These are phyloP conservation scores for Erythrolamprus reginae DNA, from an alignment of 2,113 vertebrate genomes.

Conservation along the genomic window DNA sequence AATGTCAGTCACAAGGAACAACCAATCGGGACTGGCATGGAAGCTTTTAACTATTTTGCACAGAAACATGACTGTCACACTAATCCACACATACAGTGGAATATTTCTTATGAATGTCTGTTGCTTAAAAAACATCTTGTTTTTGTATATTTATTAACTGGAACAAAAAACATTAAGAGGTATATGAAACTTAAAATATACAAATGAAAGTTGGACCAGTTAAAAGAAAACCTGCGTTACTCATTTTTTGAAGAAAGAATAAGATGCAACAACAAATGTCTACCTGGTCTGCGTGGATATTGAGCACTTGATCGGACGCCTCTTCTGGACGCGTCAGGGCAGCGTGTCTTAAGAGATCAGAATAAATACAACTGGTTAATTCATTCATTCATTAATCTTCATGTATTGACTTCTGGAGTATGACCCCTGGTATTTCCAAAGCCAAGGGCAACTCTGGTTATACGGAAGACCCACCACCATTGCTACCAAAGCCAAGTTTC, in stretches of 20 bases:
- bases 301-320: constrained; percentile 84
- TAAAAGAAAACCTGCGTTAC: neutral
- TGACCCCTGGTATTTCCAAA: neutral
- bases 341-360: constrained; percentile 74
- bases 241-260: neutral
- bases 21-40: neutral
- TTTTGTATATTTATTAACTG: neutral
- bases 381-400: neutral
- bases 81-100: neutral
- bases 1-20: neutral
- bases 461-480: neutral
- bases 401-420: neutral
- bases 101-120: no score
- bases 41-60: neutral
- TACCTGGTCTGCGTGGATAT: constrained; percentile 92
- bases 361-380: neutral
- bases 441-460: neutral
- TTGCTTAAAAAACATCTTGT: neutral
- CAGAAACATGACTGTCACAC: neutral
- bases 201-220: neutral
- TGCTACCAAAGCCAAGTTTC: constrained; percentile 33
- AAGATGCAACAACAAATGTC: neutral
- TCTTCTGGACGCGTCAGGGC: constrained; percentile 84
- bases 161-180: neutral
- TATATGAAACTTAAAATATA: neutral